These are phyloP conservation scores for Tetanocera ferruginea DNA, from an alignment of 2,888 invertebrate genomes.

Conservation along the genomic window DNA sequence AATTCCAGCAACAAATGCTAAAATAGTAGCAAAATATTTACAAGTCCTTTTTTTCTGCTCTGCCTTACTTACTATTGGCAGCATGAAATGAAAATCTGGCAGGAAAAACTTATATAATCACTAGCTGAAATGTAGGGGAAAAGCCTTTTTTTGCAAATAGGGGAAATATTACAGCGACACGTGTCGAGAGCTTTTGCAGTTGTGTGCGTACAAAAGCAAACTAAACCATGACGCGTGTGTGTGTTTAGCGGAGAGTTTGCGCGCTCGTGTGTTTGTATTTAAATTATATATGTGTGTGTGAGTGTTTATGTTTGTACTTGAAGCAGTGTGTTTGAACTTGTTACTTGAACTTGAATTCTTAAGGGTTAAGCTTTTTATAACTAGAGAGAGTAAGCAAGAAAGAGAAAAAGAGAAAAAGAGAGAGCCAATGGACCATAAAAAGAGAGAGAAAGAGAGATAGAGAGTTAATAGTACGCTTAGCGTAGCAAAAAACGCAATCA, in stretches of 20 bases:
- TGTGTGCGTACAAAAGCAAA: neutral
- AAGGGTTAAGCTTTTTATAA: neutral
- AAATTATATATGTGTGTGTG: neutral
- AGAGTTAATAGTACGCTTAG: neutral
- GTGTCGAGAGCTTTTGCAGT: slow-evolving; percentile 2
- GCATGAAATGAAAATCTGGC: neutral
- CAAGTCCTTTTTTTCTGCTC: neutral
- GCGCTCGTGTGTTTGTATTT: neutral
- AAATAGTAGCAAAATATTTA: neutral
- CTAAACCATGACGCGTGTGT: neutral
- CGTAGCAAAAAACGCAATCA: neutral
- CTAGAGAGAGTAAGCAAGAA: neutral
- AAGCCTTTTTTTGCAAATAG: neutral
- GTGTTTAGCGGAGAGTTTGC: neutral
- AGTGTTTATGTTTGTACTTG: neutral
- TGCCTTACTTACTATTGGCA: neutral
- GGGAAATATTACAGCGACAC: neutral
- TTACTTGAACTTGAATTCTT: slow-evolving; percentile 31
- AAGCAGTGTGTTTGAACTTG: slow-evolving; percentile 26
- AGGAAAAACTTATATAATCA: neutral
- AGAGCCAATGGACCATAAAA: neutral
- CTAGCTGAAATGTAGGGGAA: neutral
- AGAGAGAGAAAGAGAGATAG: slow-evolving; percentile 6
- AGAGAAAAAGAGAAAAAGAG: neutral
- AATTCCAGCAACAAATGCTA: neutral